Evolutionary conservation across 1,140 invertebrate genomes (phyloP), one percentile per base, ranked within the genome.

Genomic region (Trachelipus rathkii): DNA sequence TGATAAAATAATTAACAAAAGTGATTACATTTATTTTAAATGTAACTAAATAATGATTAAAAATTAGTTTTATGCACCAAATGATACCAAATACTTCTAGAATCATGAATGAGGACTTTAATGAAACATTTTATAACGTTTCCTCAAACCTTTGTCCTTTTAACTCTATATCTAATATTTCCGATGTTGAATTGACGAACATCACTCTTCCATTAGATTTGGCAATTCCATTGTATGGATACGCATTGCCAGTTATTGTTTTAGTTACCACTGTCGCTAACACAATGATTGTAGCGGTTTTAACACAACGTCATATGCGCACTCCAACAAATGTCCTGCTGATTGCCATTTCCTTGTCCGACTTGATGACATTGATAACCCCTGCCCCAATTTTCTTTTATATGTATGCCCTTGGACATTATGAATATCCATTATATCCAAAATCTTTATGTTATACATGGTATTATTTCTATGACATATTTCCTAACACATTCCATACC

Each of bases 401-500:
- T 85, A 93, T 95, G 90, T 96, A 94, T 86, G 93, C 93, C 7
- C 90, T 95, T 76, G 92, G 92, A 33, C 91, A 95, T 85, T 19
- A 60, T 60, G 92, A 95, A 82, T 89, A 90, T 83, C 91, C 92
- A 83, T 91, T 92, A 0, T 83, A 94, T 76, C 88, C 88, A 79
- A 92, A 92, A 0, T 87, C 90, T 0, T 87, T 88, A 21, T 95
- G 94, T 84, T 92, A 92, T 82, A 89, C 90, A 0, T 94, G 90
- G 88, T 89, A 88, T 80, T 88, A 89, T 82, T 92, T 93, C 90
- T 91, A 92, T 82, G 92, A 93, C 73, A 78, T 84, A 0, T 79
- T 96, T 78, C 94, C 95, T 0, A 92, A 92, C 24, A 89, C 95
- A 83, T 96, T 95, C 84, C 95, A 96, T 86, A 96, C 94, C 0